A percentile compares a stretch with the other conserved stretches of the same genome.
These are phyloP conservation scores for Microplitis mediator DNA, from an alignment of 1,140 invertebrate species.

Conservation along the genomic window DNA sequence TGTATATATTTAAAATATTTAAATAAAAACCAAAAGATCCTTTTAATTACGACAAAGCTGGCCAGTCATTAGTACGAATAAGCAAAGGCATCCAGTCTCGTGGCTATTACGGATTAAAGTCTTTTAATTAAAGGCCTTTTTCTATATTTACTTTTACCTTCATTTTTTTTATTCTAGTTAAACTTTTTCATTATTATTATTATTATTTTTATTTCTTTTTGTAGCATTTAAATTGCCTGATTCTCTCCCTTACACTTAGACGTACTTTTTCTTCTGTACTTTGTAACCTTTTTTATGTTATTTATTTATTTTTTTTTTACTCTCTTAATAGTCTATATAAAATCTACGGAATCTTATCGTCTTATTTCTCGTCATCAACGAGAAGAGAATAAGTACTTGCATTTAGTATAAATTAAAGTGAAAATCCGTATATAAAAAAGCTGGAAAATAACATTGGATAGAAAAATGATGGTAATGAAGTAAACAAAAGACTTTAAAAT, in stretches of 20 bases:
- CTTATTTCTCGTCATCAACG: too few relatives aligned
- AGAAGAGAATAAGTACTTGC: slow-evolving; percentile 9
- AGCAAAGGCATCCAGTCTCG: slow-evolving; percentile 39
- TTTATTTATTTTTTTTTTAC: slow-evolving; percentile 21
- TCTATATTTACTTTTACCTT: slow-evolving; percentile 21
- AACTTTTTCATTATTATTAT: neutral
- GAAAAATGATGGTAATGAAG: slow-evolving; percentile 19
- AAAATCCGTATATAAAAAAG: neutral
- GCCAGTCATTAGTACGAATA: slow-evolving; percentile 56
- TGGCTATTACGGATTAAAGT: slow-evolving; percentile 50
- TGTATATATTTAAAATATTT: neutral
- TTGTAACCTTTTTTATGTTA: slow-evolving; percentile 19
- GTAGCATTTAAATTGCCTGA: slow-evolving; percentile 59
- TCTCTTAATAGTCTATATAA: neutral
- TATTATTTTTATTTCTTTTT: slow-evolving; percentile 34
- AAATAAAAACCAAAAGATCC: neutral
- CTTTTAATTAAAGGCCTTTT: slow-evolving; percentile 56
- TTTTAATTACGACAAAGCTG: slow-evolving; percentile 36
- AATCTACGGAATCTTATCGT: too few relatives aligned
- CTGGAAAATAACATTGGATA: neutral
- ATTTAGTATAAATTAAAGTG: slow-evolving; percentile 10
- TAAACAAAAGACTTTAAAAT: neutral
- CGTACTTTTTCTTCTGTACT: slow-evolving; percentile 14
- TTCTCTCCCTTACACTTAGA: slow-evolving; percentile 38
- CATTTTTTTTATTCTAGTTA: neutral